Conservation (phyloP, 2,888 invertebrate species). For the Mythimna lalbum region DNA sequence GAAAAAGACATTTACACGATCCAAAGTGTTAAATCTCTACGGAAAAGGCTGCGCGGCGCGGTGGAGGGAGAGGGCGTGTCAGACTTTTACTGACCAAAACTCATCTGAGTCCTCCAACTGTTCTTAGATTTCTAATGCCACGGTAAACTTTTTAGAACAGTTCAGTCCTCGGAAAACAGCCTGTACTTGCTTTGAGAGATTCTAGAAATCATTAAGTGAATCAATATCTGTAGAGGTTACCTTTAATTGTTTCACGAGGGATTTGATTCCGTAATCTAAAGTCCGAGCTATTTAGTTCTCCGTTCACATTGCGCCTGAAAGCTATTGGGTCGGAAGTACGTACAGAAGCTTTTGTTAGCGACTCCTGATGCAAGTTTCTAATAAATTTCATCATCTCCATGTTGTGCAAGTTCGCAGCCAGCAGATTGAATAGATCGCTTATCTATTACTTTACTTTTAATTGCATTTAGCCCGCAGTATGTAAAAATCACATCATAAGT, state of each 20-base stretch:
- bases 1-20: too few relatives aligned
- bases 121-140: too few relatives aligned
- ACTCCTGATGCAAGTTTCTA: constrained; percentile 68
- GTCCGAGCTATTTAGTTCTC: too few relatives aligned
- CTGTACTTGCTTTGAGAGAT: background rate
- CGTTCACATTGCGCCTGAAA: background rate
- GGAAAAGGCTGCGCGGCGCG: too few relatives aligned
- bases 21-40: too few relatives aligned
- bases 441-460: constrained; percentile 60
- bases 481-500: constrained; percentile 34
- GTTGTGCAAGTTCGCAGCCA: constrained; percentile 60
- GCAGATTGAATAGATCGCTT: constrained; percentile 68
- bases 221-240: too few relatives aligned
- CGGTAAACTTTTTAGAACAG: too few relatives aligned
- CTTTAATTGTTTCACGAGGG: background rate
- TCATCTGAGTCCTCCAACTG: too few relatives aligned
- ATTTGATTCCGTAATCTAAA: background rate
- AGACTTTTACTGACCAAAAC: too few relatives aligned
- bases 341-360: constrained; percentile 11
- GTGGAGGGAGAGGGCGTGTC: too few relatives aligned
- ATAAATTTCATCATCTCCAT: constrained; percentile 67
- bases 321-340: background rate
- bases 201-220: too few relatives aligned
- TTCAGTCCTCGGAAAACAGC: too few relatives aligned
- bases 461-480: constrained; percentile 44